Evolutionary conservation across 2,113 vertebrate genomes (phyloP).

Genomic region (Phainopepla nitens): DNA sequence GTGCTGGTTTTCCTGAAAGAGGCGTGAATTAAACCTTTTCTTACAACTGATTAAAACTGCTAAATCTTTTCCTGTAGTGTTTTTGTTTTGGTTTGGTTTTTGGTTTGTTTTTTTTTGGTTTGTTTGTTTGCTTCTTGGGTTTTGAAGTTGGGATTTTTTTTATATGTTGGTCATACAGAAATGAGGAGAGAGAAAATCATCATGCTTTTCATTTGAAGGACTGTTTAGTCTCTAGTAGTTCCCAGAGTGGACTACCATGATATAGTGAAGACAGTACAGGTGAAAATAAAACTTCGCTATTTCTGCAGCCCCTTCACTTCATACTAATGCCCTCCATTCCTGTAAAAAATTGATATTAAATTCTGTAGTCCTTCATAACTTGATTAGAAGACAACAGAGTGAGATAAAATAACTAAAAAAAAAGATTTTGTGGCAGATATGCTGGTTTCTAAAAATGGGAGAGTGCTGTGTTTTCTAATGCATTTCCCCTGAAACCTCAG

Average conservation of each 20-base stretch:
- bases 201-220: neutral
- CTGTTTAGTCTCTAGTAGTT: neutral
- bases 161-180: neutral
- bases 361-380: neutral
- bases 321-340: neutral
- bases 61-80: neutral
- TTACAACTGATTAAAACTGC: neutral
- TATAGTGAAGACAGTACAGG: neutral
- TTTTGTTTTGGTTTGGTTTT: neutral
- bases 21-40: neutral
- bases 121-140: neutral
- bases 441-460: neutral
- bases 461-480: neutral
- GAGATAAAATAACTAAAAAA: neutral
- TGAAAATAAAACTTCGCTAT: neutral
- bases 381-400: neutral
- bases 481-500: neutral
- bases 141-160: neutral
- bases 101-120: neutral
- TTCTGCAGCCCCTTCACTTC: neutral
- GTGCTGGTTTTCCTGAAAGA: neutral
- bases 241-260: neutral
- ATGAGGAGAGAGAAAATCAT: neutral
- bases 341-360: neutral
- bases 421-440: neutral